phyloP scores from a whole-genome alignment of 2,113 vertebrate species.

The Lucifuga dentata region DNA sequence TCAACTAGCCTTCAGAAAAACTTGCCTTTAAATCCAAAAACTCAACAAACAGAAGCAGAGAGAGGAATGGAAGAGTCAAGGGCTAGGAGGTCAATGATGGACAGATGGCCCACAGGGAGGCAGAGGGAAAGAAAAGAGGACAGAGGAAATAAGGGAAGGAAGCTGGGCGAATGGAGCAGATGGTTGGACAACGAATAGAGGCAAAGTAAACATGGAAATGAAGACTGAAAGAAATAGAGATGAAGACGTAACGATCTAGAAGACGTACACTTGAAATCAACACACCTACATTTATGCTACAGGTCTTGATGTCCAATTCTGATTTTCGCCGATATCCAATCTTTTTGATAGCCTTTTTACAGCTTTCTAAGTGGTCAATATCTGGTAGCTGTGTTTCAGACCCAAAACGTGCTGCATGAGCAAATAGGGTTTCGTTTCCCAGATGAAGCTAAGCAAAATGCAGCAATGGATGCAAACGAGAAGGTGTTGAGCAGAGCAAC shows the following conservation, averaged over 20 bases:
- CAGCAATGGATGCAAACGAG: no score
- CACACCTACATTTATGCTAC: constrained; percentile 28
- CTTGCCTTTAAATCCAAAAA: background rate
- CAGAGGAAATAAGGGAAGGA: background rate
- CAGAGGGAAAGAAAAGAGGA: background rate
- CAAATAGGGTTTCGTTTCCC: no score
- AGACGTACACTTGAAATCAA: constrained; percentile 22
- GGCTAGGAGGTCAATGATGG: constrained; percentile 25
- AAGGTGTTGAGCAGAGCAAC: no score
- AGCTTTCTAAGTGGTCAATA: no score
- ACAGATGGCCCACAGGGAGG: constrained; percentile 42
- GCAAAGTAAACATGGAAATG: background rate
- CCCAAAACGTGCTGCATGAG: no score
- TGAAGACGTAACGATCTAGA: constrained; percentile 3
- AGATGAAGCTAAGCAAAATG: no score
- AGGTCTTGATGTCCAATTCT: no score
- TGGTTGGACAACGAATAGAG: constrained; percentile 22
- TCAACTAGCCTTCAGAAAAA: constrained; percentile 14
- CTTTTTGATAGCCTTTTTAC: no score
- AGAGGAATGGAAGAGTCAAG: background rate
- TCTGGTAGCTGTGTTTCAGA: no score
- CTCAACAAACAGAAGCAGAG: background rate
- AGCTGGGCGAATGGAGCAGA: constrained; percentile 29
- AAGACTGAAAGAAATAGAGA: background rate
- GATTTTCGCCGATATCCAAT: no score